Evolutionary conservation across 2,797 vertebrate genomes (phyloP).

Genomic region (Alectoris magna): DNA sequence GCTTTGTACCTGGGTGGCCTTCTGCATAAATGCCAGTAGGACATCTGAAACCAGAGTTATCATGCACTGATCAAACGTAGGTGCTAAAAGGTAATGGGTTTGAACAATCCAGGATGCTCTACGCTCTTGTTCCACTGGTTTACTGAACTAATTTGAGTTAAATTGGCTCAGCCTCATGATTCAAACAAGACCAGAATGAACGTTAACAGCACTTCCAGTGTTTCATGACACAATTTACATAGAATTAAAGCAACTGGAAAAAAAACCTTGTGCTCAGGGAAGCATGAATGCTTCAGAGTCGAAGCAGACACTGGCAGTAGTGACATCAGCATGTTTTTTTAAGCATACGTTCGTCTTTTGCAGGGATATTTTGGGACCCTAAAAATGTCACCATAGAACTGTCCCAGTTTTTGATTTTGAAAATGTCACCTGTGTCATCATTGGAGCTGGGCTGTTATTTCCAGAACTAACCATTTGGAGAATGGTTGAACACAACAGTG

Average conservation of each 20-base stretch:
- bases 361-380: constrained; percentile 70
- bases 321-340: constrained; percentile 75
- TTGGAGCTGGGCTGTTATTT: constrained; percentile 70
- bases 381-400: constrained; percentile 70
- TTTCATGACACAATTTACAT: constrained; percentile 58
- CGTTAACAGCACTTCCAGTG: constrained; percentile 37
- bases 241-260: constrained; percentile 59
- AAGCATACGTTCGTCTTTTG: constrained; percentile 66
- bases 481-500: constrained; percentile 46
- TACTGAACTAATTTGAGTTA: constrained; percentile 9
- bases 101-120: not conserved
- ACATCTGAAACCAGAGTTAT: not conserved
- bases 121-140: not conserved
- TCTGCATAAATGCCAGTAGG: rapidly evolving
- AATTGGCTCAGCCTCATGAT: constrained; percentile 3
- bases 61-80: rapidly evolving
- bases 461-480: constrained; percentile 70
- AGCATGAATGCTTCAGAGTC: not conserved
- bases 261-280: constrained; percentile 29
- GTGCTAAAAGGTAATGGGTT: not conserved
- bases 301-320: constrained; percentile 60
- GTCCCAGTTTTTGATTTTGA: constrained; percentile 72
- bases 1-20: not conserved
- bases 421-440: constrained; percentile 75
- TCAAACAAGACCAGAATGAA: constrained; percentile 2